Base-by-base conservation (phyloP, 37 sponge, comb jelly and placozoan species). In the Aphrocallistes beatrix region DNA sequence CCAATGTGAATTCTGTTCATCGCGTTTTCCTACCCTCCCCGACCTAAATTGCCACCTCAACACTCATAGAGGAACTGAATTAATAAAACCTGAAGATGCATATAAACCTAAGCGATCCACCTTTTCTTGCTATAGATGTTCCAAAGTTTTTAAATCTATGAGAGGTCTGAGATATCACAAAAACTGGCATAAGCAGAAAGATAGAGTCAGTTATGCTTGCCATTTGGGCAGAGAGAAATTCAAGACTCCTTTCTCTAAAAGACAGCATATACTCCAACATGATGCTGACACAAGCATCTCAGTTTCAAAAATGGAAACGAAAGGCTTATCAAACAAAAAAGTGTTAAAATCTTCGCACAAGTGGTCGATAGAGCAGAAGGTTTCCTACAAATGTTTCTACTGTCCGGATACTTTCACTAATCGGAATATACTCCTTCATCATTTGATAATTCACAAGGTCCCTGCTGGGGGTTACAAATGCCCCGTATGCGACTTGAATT, bases 31-130 rank as follows among this genome's bases (percentile, higher is more conserved):
- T 13, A 60, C 75, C 3, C n/a, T 30, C 10, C 1, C 17, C n/a
- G 75, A 60, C n/a, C 75, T 60, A 3, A 30, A 60, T 8, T 60
- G 75, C 34, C 75, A 60, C 21, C 21, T 60, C 28, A 60, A 60
- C 75, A 60, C 75, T 25, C 75, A 60, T 60, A 60, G 75, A 60
- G 75, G 75, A 21, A 60, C 75, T 60, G 75, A 32, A 30, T 28
- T 60, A 60, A 32, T 28, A 60, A 60, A 60, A 60, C 10, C 10
- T 25, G 8, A 60, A 6, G 3, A 60, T 28, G 3, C 17, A 60
- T 3, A 21, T 21, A 60, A 60, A 60, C n/a, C 75, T 60, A 19
- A 19, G 25, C 10, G 17, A 60, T 30, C 34, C 75, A 60, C 8
- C 3, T 60, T 25, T 13, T 30, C 10, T 32, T 60, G 75, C 34